Conservation (phyloP, 35 echinoderm and acorn worm genomes). For the Strongylocentrotus purpuratus region DNA sequence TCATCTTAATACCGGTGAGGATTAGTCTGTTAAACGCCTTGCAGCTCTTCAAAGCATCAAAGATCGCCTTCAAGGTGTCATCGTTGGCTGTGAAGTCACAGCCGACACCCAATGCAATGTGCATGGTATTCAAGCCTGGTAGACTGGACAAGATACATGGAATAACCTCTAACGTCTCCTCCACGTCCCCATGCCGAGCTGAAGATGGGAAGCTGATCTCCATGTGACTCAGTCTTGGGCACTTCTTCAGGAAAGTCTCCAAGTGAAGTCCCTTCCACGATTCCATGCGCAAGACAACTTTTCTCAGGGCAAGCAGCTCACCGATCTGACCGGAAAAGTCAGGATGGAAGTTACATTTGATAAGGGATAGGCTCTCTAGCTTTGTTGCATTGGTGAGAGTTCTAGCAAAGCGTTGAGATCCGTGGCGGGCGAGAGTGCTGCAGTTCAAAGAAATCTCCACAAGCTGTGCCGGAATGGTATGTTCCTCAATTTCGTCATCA, state of each 20-base stretch:
- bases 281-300: not conserved
- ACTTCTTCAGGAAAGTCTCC: conserved; percentile 37
- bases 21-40: not conserved
- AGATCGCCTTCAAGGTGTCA: not conserved
- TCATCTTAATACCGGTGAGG: conserved; percentile 40
- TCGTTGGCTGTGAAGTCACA: conserved; percentile 12
- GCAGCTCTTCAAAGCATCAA: not conserved
- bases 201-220: not conserved
- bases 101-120: conserved; percentile 18
- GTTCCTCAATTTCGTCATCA: not conserved
- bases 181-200: not conserved
- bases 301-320: conserved; percentile 4
- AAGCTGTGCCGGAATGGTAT: not conserved
- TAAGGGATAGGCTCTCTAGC: not conserved
- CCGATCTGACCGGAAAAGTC: not conserved
- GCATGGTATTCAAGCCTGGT: not conserved
- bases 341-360: conserved; percentile 9
- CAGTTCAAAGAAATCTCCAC: not conserved
- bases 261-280: not conserved
- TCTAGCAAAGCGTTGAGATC: not conserved
- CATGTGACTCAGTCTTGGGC: conserved; percentile 19
- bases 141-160: not conserved
- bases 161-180: not conserved
- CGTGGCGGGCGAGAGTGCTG: not conserved
- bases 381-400: not conserved